Percentiles rank a stretch among this genome's conserved stretches.
Conservation (phyloP, 1,140 invertebrate genomes). For the Anastrepha ludens region DNA sequence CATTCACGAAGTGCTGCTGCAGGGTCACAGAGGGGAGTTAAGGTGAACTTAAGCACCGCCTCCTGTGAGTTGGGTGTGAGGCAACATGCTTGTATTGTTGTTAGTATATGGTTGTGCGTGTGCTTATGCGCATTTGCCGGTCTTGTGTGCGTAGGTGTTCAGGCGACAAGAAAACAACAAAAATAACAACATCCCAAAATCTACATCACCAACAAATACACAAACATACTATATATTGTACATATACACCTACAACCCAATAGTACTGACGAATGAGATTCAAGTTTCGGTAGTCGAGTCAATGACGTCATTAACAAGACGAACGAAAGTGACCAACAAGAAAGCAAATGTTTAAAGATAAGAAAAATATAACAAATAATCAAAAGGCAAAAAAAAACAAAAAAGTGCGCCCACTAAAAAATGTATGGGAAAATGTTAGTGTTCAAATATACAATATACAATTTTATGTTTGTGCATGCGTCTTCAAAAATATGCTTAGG, state of each 20-base stretch:
- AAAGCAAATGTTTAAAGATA: background rate
- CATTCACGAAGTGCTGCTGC: constrained; percentile 9
- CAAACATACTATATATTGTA: background rate
- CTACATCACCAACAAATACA: constrained; percentile 25
- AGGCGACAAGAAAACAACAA: constrained; percentile 19
- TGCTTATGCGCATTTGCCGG: constrained; percentile 15
- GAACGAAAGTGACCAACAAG: background rate
- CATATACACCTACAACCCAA: background rate
- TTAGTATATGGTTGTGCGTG: background rate
- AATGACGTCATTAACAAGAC: constrained; percentile 39
- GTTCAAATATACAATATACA: too few species aligned
- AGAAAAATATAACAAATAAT: background rate
- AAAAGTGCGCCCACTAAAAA: too few species aligned
- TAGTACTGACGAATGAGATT: constrained; percentile 4
- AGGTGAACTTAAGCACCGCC: constrained; percentile 44
- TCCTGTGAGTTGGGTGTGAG: constrained; percentile 6
- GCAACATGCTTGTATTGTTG: background rate
- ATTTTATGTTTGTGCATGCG: background rate
- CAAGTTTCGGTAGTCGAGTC: constrained; percentile 1
- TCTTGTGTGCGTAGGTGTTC: constrained; percentile 35
- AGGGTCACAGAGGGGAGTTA: background rate
- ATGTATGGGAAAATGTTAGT: too few species aligned
- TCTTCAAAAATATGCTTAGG: background rate
- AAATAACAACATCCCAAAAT: constrained; percentile 38
- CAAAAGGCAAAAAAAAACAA: too few species aligned